Percentiles rank a stretch among this genome's conserved stretches.
Evolutionary conservation across 2,113 vertebrate genomes (phyloP).

Genomic region (Climacteris rufus): DNA sequence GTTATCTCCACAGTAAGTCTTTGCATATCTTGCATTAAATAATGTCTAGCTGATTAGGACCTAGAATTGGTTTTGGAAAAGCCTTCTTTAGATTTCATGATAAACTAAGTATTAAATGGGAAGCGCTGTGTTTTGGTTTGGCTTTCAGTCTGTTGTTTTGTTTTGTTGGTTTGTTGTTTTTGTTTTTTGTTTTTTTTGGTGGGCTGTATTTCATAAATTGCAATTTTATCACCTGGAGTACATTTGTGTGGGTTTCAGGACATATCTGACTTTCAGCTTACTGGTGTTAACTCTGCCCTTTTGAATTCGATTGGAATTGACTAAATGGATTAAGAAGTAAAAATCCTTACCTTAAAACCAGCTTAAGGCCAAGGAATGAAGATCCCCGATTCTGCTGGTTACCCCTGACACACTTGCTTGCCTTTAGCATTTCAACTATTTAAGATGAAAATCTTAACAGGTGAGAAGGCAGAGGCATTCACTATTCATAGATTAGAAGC

Average conservation of each 20-base stretch:
- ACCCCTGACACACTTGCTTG: not conserved
- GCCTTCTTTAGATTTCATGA: not conserved
- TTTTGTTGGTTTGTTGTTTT: too few relatives aligned
- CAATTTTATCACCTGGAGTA: not conserved
- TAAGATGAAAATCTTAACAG: not conserved
- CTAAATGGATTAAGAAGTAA: not conserved
- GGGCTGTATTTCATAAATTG: not conserved
- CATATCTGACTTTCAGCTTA: not conserved
- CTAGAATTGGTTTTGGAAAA: not conserved
- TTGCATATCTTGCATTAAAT: not conserved
- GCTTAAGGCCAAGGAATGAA: not conserved
- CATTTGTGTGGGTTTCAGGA: not conserved
- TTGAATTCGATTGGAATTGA: not conserved
- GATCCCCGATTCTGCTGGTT: not conserved
- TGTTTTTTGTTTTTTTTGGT: not conserved
- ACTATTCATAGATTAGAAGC: not conserved
- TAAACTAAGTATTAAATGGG: not conserved
- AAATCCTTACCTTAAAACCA: not conserved
- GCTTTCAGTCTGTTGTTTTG: not conserved
- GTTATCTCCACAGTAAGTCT: not conserved
- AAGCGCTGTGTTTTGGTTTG: not conserved
- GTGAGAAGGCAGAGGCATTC: not conserved
- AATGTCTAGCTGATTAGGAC: not conserved
- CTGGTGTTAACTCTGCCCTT: not conserved
- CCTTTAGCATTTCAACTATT: not conserved